phyloP scores from a whole-genome alignment of 2,113 vertebrate species.

The Polypterus senegalus region DNA sequence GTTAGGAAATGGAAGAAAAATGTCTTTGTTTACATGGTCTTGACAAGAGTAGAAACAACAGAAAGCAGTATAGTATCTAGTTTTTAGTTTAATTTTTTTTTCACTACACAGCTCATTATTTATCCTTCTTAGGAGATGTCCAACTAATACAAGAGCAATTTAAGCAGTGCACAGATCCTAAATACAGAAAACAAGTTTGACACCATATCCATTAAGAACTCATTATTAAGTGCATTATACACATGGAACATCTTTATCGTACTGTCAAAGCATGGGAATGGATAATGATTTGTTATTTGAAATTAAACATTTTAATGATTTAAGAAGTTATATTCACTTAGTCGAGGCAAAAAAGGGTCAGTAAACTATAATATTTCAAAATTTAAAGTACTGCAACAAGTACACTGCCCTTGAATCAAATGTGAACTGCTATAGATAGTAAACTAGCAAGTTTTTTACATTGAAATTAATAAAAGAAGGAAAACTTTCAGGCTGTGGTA shows the following conservation, averaged over 20 bases:
- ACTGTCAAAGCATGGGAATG: background rate
- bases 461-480: no score
- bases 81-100: slow-evolving; percentile 4
- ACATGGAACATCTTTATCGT: background rate
- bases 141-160: background rate
- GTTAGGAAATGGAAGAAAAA: slow-evolving; percentile 26
- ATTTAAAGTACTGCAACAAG: no score
- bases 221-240: background rate
- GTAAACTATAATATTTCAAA: no score
- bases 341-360: no score
- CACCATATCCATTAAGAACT: background rate
- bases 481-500: no score
- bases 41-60: slow-evolving; percentile 23
- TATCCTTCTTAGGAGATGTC: slow-evolving; percentile 8
- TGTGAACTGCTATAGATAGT: no score
- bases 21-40: slow-evolving; percentile 27
- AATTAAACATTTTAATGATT: no score
- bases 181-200: background rate
- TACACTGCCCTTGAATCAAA: no score
- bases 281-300: no score
- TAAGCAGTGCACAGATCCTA: background rate
- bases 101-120: slow-evolving; percentile 19
- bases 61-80: slow-evolving; percentile 21
- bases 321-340: no score
- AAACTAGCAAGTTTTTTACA: no score